Conservation (phyloP, 2,888 invertebrate genomes). For the Ditylenchus weischeri region DNA sequence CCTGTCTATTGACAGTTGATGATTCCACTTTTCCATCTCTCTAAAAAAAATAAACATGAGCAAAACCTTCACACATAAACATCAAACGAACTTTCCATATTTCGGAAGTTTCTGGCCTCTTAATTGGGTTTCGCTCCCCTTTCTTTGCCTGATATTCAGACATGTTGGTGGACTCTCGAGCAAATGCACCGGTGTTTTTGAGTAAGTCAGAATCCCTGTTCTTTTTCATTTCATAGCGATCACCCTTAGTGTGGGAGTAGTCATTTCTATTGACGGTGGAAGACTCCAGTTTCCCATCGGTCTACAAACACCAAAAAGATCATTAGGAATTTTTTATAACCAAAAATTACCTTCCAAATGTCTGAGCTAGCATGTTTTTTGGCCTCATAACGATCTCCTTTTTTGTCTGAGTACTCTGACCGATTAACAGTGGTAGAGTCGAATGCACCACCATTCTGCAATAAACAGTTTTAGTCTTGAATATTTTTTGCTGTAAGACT, state of each 20-base stretch:
- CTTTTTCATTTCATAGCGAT: conserved; percentile 24
- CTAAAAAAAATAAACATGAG: background rate
- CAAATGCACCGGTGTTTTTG: conserved; percentile 29
- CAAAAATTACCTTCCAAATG: conserved; percentile 12
- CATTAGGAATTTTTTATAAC: background rate
- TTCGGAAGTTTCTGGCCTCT: conserved; percentile 25
- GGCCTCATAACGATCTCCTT: conserved; percentile 33
- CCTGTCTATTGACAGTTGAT: conserved; percentile 25
- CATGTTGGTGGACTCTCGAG: conserved; percentile 28
- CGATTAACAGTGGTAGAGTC: conserved; percentile 27
- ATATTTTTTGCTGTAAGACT: conserved; percentile 7
- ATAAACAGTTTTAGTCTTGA: conserved; percentile 26
- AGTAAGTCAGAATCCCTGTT: conserved; percentile 35
- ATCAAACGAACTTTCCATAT: conserved; percentile 25
- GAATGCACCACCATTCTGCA: conserved; percentile 33
- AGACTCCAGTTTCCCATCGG: conserved; percentile 27
- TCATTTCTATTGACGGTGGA: conserved; percentile 27
- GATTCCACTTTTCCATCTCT: background rate
- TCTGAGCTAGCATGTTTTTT: conserved; percentile 18
- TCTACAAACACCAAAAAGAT: background rate
- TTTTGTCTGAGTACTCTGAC: conserved; percentile 24
- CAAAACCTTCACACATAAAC: no score
- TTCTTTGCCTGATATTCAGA: conserved; percentile 26
- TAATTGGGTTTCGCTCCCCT: conserved; percentile 32
- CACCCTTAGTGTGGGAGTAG: conserved; percentile 29